Evolutionary conservation across 2,797 vertebrate species (phyloP).

Genomic region (Smutsia gigantea): DNA sequence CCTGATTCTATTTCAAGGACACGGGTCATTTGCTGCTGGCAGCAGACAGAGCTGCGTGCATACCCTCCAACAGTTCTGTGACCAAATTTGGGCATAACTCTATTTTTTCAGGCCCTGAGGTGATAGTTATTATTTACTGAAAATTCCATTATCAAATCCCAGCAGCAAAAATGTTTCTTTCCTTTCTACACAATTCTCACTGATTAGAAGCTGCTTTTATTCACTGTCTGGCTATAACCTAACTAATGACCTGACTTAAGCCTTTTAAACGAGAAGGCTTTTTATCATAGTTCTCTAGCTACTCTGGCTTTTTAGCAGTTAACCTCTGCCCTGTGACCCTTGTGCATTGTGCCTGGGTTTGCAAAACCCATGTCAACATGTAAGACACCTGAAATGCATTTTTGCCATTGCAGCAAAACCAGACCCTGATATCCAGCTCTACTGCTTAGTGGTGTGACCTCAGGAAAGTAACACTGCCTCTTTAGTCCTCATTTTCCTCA

Average conservation of each 20-base stretch:
- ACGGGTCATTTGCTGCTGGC: background rate
- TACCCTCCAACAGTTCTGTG: background rate
- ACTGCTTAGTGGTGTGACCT: background rate
- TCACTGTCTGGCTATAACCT: constrained; percentile 28
- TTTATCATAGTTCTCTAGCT: background rate
- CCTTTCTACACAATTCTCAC: background rate
- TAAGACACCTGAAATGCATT: background rate
- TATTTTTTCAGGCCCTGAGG: background rate
- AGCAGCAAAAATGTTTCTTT: constrained; percentile 47
- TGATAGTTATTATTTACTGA: constrained; percentile 48
- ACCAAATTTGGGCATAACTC: constrained; percentile 11
- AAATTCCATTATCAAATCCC: constrained; percentile 53
- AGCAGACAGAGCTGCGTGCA: background rate
- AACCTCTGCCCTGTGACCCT: background rate
- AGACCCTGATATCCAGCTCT: background rate
- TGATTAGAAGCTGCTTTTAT: constrained; percentile 47
- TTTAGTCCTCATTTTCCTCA: background rate
- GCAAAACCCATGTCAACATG: background rate
- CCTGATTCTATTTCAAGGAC: constrained; percentile 46
- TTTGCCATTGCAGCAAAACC: background rate
- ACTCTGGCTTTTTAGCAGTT: background rate
- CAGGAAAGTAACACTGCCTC: background rate
- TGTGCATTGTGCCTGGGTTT: background rate
- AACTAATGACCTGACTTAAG: background rate
- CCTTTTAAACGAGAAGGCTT: background rate